Evolutionary conservation across 2,113 vertebrate genomes (phyloP).

Genomic region (Scalopus aquaticus): DNA sequence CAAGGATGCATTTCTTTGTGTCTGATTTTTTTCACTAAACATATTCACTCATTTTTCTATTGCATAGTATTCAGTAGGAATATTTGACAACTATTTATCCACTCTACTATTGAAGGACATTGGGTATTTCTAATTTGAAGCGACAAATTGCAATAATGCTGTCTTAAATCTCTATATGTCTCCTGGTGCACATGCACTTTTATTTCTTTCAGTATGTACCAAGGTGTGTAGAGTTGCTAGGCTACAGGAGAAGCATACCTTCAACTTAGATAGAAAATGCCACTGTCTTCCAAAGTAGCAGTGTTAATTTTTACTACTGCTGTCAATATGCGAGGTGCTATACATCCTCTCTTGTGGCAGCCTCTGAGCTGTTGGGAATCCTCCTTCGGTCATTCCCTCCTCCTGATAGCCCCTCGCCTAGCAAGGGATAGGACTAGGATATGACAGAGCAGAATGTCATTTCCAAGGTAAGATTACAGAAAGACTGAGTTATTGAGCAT

Average conservation of each 20-base stretch:
- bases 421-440: background rate
- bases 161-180: background rate
- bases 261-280: background rate
- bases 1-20: background rate
- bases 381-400: background rate
- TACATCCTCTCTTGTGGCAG: background rate
- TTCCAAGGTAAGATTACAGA: background rate
- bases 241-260: background rate
- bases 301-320: background rate
- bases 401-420: background rate
- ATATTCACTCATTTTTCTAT: background rate
- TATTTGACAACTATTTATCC: background rate
- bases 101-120: background rate
- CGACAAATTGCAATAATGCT: background rate
- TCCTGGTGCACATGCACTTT: background rate
- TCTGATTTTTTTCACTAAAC: background rate
- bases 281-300: background rate
- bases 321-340: background rate
- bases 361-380: background rate
- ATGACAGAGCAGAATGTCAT: background rate
- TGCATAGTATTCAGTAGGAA: background rate
- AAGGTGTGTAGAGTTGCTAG: background rate
- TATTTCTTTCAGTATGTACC: background rate
- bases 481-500: background rate
- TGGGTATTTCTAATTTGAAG: background rate